These are phyloP conservation scores for Corvus hawaiiensis DNA, from an alignment of 2,113 vertebrate species.

Conservation along the genomic window DNA sequence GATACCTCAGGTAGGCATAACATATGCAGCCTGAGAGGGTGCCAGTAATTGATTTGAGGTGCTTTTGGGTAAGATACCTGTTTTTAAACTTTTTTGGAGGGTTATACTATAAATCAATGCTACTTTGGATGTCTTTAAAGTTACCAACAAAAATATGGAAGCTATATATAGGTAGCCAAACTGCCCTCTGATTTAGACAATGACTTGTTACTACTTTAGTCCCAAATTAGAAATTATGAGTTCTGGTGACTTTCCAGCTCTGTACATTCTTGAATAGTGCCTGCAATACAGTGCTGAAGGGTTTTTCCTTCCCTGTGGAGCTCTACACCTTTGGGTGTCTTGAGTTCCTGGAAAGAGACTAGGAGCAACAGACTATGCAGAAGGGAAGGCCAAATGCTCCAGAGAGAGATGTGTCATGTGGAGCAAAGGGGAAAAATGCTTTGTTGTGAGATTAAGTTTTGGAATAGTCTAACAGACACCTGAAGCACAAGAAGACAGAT, in stretches of 20 bases:
- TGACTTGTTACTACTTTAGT: not conserved
- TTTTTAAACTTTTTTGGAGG: not conserved
- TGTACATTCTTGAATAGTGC: not conserved
- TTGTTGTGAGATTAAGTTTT: not conserved
- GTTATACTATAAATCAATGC: not conserved
- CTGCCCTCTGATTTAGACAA: not conserved
- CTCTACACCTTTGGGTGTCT: not conserved
- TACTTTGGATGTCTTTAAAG: not conserved
- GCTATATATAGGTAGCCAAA: not conserved
- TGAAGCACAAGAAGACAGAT: not conserved
- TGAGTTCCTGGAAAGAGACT: not conserved
- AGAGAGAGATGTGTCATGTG: not conserved
- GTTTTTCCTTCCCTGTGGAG: not conserved
- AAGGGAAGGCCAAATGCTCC: not conserved
- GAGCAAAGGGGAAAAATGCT: not conserved
- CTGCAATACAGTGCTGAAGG: not conserved
- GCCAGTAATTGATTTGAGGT: not conserved
- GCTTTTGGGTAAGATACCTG: not conserved
- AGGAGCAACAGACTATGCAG: not conserved
- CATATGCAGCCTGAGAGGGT: not conserved
- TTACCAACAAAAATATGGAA: not conserved
- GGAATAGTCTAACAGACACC: not conserved
- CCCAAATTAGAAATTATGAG: not conserved
- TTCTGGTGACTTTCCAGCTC: not conserved
- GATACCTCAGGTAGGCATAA: not conserved